Evolutionary conservation across 2,888 invertebrate species (phyloP).

Genomic region (Luperina testacea): DNA sequence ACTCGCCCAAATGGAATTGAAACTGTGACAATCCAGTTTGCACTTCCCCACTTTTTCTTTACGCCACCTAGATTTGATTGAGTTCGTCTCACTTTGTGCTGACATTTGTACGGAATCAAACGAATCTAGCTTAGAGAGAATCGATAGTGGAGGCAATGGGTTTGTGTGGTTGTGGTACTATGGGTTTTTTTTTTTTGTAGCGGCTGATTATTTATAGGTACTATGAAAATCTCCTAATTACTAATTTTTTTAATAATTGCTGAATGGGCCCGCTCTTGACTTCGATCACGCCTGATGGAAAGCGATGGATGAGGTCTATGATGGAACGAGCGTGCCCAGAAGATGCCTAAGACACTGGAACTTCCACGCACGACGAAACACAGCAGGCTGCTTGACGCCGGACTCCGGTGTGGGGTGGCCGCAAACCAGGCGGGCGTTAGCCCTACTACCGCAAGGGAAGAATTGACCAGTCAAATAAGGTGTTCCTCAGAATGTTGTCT

Average conservation of each 20-base stretch:
- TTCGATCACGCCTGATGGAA: no score
- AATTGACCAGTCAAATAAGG: no score
- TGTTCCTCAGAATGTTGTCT: no score
- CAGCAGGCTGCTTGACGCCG: no score
- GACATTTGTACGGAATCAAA: conserved; percentile 71
- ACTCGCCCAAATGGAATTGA: conserved; percentile 85
- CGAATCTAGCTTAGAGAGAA: conserved; percentile 54
- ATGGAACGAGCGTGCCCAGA: no score
- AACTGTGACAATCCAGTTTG: conserved; percentile 86
- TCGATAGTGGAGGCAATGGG: conserved; percentile 51
- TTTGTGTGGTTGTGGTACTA: background rate
- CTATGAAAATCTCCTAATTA: background rate
- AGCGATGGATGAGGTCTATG: no score
- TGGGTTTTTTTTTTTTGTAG: background rate
- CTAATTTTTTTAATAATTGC: background rate
- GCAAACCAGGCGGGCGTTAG: no score
- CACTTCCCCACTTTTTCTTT: conserved; percentile 79
- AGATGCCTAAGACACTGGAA: no score
- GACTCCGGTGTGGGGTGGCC: no score
- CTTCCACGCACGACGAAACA: no score
- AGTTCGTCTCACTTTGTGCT: conserved; percentile 79
- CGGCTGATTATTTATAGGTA: background rate
- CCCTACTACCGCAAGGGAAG: no score
- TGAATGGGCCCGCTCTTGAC: no score
- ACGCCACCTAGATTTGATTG: conserved; percentile 83